Evolutionary conservation across 2,888 invertebrate species (phyloP).

Genomic region (Oscheius myriophilus): DNA sequence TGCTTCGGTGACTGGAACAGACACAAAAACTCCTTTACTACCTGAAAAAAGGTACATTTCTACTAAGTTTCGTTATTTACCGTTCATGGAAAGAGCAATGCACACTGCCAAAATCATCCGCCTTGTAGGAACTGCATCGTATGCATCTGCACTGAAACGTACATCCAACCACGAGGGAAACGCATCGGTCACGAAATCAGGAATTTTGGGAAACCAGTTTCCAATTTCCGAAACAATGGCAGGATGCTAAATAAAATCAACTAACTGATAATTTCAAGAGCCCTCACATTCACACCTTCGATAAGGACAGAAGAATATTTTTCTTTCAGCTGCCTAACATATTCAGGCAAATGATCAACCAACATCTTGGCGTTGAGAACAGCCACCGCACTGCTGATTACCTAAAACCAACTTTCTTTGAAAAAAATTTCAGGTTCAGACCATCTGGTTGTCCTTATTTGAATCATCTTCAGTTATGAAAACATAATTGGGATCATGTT

Average conservation of each 20-base stretch:
- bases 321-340: slow-evolving; percentile 18
- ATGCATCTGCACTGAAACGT: slow-evolving; percentile 48
- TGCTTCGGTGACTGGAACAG: slow-evolving; percentile 35
- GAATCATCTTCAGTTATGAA: slow-evolving; percentile 13
- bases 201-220: slow-evolving; percentile 46
- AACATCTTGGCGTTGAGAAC: slow-evolving; percentile 2
- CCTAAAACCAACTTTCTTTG: not conserved
- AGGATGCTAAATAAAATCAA: slow-evolving; percentile 4
- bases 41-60: slow-evolving; percentile 38
- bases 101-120: slow-evolving; percentile 50
- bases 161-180: slow-evolving; percentile 60
- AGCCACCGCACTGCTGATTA: slow-evolving; percentile 4
- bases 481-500: not conserved
- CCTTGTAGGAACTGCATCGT: slow-evolving; percentile 57
- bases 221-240: slow-evolving; percentile 36
- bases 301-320: slow-evolving; percentile 12
- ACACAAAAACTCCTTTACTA: slow-evolving; percentile 50
- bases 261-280: not conserved
- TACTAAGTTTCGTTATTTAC: slow-evolving; percentile 28
- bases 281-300: slow-evolving; percentile 15
- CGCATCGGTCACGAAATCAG: slow-evolving; percentile 44
- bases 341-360: slow-evolving; percentile 3
- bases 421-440: not conserved
- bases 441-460: not conserved
- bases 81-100: slow-evolving; percentile 53